These are phyloP conservation scores for Cyphomyrus plagiostoma DNA, from an alignment of 2,113 vertebrate genomes.

Conservation along the genomic window DNA sequence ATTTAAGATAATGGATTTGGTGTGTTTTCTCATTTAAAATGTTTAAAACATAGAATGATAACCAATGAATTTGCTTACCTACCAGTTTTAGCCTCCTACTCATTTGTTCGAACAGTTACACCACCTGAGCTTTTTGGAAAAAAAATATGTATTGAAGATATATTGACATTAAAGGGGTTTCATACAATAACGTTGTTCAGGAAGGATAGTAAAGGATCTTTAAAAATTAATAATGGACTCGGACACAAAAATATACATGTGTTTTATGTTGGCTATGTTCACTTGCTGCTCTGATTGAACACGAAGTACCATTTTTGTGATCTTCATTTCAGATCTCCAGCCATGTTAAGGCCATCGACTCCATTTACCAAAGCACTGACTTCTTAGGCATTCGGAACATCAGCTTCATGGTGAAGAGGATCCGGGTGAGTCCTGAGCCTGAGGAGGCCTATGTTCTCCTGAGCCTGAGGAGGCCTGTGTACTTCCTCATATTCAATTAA, in stretches of 20 bases:
- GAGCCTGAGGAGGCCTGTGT: no score
- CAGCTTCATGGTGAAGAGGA: conserved; percentile 97
- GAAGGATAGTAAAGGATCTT: no score
- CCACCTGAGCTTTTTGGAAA: background rate
- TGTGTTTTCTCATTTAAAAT: no score
- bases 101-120: background rate
- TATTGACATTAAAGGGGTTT: background rate
- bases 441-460: no score
- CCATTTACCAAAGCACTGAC: conserved; percentile 90
- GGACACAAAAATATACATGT: background rate
- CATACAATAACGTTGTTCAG: background rate
- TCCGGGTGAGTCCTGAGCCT: conserved; percentile 70
- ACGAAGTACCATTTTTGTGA: background rate
- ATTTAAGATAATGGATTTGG: background rate
- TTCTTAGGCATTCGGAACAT: conserved; percentile 93
- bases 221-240: background rate
- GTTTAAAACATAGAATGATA: background rate
- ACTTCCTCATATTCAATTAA: background rate
- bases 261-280: background rate
- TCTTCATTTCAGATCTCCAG: conserved; percentile 79
- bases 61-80: background rate
- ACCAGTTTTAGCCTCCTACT: background rate
- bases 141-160: background rate
- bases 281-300: background rate
- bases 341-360: conserved; percentile 91